Evolutionary conservation across 1,140 invertebrate species (phyloP).

Genomic region (Caenorhabditis tropicalis): DNA sequence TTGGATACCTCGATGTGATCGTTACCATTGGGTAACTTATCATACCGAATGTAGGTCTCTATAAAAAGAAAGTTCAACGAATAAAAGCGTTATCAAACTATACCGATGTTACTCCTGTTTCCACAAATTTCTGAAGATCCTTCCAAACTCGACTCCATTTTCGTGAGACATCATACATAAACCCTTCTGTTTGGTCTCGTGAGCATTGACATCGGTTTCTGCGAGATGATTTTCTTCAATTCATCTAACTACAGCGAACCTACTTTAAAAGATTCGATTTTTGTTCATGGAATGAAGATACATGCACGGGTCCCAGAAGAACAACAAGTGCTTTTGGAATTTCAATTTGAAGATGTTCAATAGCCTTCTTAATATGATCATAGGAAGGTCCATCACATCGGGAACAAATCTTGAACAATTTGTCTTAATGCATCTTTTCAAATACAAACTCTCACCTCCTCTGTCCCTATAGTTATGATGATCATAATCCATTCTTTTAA

Average conservation of each 20-base stretch:
- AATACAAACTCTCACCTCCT: too few relatives aligned
- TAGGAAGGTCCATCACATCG: slow-evolving; percentile 64
- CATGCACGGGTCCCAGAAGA: slow-evolving; percentile 68
- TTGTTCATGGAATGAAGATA: slow-evolving; percentile 62
- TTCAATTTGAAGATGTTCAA: slow-evolving; percentile 68
- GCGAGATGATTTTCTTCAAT: not conserved
- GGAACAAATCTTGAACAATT: slow-evolving; percentile 65
- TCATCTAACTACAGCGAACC: slow-evolving; percentile 21
- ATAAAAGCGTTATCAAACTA: not conserved
- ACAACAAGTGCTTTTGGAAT: slow-evolving; percentile 70
- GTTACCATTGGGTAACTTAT: slow-evolving; percentile 68
- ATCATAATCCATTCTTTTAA: slow-evolving; percentile 68
- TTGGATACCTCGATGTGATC: slow-evolving; percentile 69
- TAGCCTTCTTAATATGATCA: slow-evolving; percentile 60
- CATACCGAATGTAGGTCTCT: slow-evolving; percentile 68
- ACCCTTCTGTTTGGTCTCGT: slow-evolving; percentile 59
- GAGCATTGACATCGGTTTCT: slow-evolving; percentile 60
- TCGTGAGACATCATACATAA: slow-evolving; percentile 56
- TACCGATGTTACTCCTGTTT: not conserved
- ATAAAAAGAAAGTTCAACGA: not conserved
- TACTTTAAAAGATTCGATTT: slow-evolving; percentile 64
- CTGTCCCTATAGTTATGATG: slow-evolving; percentile 70
- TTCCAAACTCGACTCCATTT: slow-evolving; percentile 36
- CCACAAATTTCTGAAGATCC: slow-evolving; percentile 35
- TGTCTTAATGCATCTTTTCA: too few relatives aligned